Evolutionary conservation across 2,113 vertebrate species (phyloP).

Genomic region (Chaetodon auriga): DNA sequence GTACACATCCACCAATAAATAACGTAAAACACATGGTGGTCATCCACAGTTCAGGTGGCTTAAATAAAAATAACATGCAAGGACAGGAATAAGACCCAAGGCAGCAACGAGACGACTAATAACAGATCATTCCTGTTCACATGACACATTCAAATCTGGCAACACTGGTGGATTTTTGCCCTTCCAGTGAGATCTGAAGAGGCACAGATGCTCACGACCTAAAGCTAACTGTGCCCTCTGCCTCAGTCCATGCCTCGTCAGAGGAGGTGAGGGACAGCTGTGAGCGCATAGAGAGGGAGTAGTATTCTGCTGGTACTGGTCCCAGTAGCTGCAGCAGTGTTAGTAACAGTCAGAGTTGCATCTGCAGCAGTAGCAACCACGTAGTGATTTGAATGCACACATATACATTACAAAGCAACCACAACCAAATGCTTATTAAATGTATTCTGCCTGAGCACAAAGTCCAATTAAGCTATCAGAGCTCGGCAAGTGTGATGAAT

Average conservation of each 20-base stretch:
- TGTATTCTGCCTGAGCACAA: conserved; percentile 41
- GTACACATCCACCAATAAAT: neutral
- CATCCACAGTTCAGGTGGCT: neutral
- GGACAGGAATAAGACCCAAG: too few species aligned
- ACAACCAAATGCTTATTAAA: conserved; percentile 24
- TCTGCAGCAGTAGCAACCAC: neutral
- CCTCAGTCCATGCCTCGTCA: neutral
- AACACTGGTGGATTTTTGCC: neutral
- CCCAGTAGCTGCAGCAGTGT: neutral
- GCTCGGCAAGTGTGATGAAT: conserved; percentile 59
- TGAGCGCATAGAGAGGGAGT: too few species aligned
- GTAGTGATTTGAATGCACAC: conserved; percentile 8
- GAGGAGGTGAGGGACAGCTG: neutral
- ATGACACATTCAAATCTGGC: conserved; percentile 1
- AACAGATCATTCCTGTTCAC: neutral
- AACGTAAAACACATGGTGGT: neutral
- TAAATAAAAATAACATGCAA: neutral
- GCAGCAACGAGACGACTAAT: neutral
- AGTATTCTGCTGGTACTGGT: too few species aligned
- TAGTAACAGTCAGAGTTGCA: neutral
- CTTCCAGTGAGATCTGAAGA: neutral
- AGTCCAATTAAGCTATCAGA: conserved; percentile 61
- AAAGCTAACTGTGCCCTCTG: neutral
- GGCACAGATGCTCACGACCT: neutral
- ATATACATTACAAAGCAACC: neutral